Percentiles rank a stretch among this genome's conserved stretches.
These are phyloP conservation scores for Sceloporus undulatus DNA, from an alignment of 2,113 vertebrate genomes.

Conservation along the genomic window DNA sequence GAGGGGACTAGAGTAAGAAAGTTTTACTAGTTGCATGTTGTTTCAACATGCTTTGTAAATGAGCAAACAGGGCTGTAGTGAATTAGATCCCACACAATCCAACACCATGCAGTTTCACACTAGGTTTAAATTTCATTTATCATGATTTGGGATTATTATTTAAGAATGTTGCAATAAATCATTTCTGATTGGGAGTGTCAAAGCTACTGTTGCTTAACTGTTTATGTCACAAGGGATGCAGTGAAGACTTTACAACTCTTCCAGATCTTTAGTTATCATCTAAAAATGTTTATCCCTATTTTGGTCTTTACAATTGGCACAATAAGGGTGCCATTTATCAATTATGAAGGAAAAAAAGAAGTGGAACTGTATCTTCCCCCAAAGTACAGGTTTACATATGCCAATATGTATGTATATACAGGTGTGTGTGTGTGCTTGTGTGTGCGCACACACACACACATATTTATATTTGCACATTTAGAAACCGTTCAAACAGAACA, in stretches of 20 bases:
- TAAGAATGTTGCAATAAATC: background rate
- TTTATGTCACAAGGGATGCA: background rate
- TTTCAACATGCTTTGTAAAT: too few relatives aligned
- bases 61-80: too few relatives aligned
- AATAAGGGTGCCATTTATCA: background rate
- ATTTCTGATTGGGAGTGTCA: background rate
- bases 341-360: background rate
- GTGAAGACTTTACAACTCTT: background rate
- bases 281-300: background rate
- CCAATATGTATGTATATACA: background rate
- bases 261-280: background rate
- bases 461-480: too few relatives aligned
- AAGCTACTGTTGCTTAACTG: background rate
- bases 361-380: background rate
- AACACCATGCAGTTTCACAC: background rate
- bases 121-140: background rate
- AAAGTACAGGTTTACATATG: background rate
- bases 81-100: too few relatives aligned
- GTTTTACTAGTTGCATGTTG: too few relatives aligned
- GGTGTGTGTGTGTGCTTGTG: too few relatives aligned
- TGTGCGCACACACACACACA: background rate
- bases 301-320: too few relatives aligned
- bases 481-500: too few relatives aligned
- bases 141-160: background rate
- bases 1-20: too few relatives aligned